phyloP scores from a whole-genome alignment of 2,888 invertebrate genomes.

The Diploptera punctata region DNA sequence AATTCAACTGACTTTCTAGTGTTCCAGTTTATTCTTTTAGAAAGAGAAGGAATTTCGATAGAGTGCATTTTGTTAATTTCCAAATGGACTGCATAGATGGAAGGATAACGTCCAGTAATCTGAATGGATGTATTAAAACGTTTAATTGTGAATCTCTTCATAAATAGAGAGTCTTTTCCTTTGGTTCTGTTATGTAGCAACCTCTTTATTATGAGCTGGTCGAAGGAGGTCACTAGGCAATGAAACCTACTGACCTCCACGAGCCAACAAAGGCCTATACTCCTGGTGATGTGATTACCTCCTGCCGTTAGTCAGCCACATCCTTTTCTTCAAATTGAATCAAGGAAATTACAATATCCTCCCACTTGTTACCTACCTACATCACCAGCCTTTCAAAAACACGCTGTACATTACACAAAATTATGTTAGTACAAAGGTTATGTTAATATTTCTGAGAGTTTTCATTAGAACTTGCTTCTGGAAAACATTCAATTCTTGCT shows the following conservation, averaged over 20 bases:
- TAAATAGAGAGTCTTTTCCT: neutral
- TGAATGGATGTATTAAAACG: neutral
- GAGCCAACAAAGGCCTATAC: slow-evolving; percentile 21
- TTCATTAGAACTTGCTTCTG: too few species aligned
- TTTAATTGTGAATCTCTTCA: neutral
- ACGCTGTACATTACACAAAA: neutral
- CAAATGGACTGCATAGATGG: slow-evolving; percentile 11
- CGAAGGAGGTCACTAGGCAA: neutral
- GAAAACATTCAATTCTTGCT: too few species aligned
- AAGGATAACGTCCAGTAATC: slow-evolving; percentile 10
- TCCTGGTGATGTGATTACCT: slow-evolving; percentile 18
- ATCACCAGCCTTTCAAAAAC: slow-evolving; percentile 7
- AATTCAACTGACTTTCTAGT: neutral
- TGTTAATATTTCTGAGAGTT: too few species aligned
- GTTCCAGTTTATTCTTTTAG: neutral
- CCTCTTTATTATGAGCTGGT: slow-evolving; percentile 9
- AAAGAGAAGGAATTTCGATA: too few species aligned
- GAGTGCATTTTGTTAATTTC: too few species aligned
- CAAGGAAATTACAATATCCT: neutral
- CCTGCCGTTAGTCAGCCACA: neutral
- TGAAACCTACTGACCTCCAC: neutral
- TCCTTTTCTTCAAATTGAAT: neutral
- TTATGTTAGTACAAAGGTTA: too few species aligned
- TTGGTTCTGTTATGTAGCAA: slow-evolving; percentile 20
- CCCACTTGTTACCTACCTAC: neutral